phyloP scores from a whole-genome alignment of 2,113 vertebrate species.

The Microcebus jonahi region DNA sequence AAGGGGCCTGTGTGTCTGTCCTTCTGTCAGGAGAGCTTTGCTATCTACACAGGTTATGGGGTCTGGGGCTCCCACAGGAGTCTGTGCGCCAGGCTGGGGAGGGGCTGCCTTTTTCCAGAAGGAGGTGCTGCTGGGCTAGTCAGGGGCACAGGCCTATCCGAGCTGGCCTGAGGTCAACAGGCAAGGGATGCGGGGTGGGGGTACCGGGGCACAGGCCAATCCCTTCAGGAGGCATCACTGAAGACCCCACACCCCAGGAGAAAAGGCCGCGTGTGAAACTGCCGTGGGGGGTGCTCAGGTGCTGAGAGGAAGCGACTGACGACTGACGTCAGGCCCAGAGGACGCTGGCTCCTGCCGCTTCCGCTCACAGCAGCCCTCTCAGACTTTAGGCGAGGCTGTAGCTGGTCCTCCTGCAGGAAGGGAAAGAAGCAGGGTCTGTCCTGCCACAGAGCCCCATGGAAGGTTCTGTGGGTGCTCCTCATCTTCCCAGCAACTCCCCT shows the following conservation, averaged over 20 bases:
- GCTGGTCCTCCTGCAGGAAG: conserved; percentile 66
- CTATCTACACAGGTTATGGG: not conserved
- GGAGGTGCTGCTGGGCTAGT: not conserved
- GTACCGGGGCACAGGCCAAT: not conserved
- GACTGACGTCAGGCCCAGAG: not conserved
- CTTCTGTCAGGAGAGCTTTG: not conserved
- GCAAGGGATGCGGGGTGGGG: not conserved
- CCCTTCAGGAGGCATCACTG: not conserved
- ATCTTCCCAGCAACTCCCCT: not conserved
- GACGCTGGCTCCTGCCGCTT: not conserved
- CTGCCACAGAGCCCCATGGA: rapidly evolving
- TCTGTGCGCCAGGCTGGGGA: not conserved
- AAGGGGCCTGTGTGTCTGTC: not conserved
- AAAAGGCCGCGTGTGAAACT: not conserved
- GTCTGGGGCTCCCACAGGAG: not conserved
- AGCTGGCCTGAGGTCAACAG: not conserved
- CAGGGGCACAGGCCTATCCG: not conserved
- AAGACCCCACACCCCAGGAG: not conserved
- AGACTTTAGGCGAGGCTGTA: conserved; percentile 52
- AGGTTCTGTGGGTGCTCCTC: not conserved
- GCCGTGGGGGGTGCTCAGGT: not conserved
- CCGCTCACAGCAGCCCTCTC: not conserved
- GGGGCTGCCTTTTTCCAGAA: not conserved
- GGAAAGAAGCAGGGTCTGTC: not conserved
- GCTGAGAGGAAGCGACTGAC: not conserved